Percentiles rank a stretch among this genome's conserved stretches.
Evolutionary conservation across 2,113 vertebrate genomes (phyloP).

Genomic region (Piprites chloris): DNA sequence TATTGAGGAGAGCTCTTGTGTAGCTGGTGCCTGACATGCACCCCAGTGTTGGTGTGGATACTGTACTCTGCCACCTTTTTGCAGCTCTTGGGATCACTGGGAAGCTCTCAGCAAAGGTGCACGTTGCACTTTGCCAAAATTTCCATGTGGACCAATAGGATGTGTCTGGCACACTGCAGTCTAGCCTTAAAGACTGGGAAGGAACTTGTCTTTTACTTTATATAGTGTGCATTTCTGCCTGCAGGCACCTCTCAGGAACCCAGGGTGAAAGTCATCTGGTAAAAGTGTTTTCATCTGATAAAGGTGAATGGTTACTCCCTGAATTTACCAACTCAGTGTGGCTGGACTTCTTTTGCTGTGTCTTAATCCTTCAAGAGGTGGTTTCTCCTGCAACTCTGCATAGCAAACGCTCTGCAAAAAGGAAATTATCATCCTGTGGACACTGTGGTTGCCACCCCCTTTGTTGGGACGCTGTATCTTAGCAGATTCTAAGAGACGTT

Average conservation of each 20-base stretch:
- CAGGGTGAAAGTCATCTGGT: not conserved
- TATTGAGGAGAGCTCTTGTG: not conserved
- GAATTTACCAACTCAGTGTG: accelerated
- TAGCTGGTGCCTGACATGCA: not conserved
- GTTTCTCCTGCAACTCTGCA: not conserved
- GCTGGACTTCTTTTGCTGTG: not conserved
- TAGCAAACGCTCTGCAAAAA: not conserved
- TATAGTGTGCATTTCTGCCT: not conserved
- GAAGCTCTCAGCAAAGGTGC: not conserved
- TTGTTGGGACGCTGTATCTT: not conserved
- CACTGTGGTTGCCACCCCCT: accelerated
- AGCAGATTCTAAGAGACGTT: not conserved
- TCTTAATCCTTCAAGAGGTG: not conserved
- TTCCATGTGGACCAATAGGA: not conserved
- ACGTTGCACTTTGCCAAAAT: not conserved
- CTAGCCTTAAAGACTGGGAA: not conserved
- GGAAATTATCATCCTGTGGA: not conserved
- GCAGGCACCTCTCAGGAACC: not conserved
- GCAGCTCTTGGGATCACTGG: not conserved
- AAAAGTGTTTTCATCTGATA: not conserved
- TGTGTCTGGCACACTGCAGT: accelerated
- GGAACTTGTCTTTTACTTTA: not conserved
- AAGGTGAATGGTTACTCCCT: not conserved
- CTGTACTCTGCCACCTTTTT: not conserved
- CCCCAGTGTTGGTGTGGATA: accelerated